Base-by-base conservation (phyloP, 2,888 invertebrate species). In the Fragum fragum region DNA sequence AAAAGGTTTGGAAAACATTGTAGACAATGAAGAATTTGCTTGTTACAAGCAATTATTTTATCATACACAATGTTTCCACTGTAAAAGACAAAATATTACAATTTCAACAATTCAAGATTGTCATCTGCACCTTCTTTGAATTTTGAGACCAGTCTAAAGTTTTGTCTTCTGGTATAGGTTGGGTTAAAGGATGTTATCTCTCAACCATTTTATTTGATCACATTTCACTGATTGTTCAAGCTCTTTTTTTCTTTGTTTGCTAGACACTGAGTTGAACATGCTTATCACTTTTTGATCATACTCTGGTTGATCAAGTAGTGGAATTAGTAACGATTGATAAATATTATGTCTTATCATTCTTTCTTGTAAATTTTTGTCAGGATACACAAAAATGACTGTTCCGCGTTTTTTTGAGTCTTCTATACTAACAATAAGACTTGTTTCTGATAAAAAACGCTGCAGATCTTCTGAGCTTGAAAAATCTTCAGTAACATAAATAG, bases 201-300 rank as follows among this genome's bases (percentile, higher is more conserved):
- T 57, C 1, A 57, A 28, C 57, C 57, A 57, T 57, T 57, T 28
- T 26, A 57, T 57, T 23, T 57, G 57, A 21, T 28, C 28, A 16
- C 11, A 28, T 26, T 57, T 57, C 16, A 28, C 28, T 1, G 9
- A 14, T 14, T 57, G 26, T 26, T 57, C 57, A 23, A 57, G 18
- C 16, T 23, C 26, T 28, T 57, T 26, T 28, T 26, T 57, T 57
- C 28, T 57, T 7, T 57, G 26, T 23, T 28, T 28, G 21, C 26
- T 57, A 7, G 18, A 16, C 9, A 7, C 28, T 16, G 57, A 57
- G 26, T 28, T 57, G 26, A 57, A 57, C 26, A 57, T 23, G 3
- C 7, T 57, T 28, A 5, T 26, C 23, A 57, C 16, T 57, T 28
- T 57, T 18, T 26, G 26, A 23, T 23, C 14, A 28, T 57, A 9